Base-by-base conservation (phyloP, 2,888 invertebrate genomes). In the Portevinia maculata region DNA sequence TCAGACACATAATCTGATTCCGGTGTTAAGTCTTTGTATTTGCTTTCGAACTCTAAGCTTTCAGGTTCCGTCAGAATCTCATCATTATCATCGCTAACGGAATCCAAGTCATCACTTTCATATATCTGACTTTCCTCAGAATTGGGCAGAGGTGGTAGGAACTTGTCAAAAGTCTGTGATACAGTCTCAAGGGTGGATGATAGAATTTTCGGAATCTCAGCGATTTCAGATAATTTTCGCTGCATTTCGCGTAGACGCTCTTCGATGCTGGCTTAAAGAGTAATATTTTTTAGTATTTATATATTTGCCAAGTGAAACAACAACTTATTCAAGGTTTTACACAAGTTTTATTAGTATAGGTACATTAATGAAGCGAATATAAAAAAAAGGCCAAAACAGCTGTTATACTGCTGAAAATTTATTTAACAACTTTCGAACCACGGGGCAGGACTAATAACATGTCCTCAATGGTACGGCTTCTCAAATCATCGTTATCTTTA, bases 1-100 rank as follows among this genome's bases (percentile, higher is more conserved):
- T 89, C 89, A 59, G 90, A 89, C 65, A 89, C 89, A 87, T 90
- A 90, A 86, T 90, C 89, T 70, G 90, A 89, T 86, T 90, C 90
- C 32, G 89, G 88, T 28, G 89, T 90, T 15, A 86, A 81, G 74
- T 89, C 88, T 79, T 87, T 89, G n/a, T 64, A 73, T 34, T 71
- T 79, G 24, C 50, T 48, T 1, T 71, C 69, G 24, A 59, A 9
- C 13, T 85, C 74, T 30, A 84, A 67, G 21, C 76, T 84, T 52
- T 83, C 85, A 1, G 69, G 44, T 53, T 85, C 70, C 17, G 83
- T 83, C 30, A 76, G 19, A 30, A 67, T 30, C 5, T 79, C 74
- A 24, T 70, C 84, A 19, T 79, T 65, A 19, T 85, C 69, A 37
- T 84, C 85, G 48, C 64, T 75, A 28, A 67, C 50, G 15, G 83